phyloP scores from a whole-genome alignment of 1,140 invertebrate genomes.

The Diachasmimorpha longicaudata region DNA sequence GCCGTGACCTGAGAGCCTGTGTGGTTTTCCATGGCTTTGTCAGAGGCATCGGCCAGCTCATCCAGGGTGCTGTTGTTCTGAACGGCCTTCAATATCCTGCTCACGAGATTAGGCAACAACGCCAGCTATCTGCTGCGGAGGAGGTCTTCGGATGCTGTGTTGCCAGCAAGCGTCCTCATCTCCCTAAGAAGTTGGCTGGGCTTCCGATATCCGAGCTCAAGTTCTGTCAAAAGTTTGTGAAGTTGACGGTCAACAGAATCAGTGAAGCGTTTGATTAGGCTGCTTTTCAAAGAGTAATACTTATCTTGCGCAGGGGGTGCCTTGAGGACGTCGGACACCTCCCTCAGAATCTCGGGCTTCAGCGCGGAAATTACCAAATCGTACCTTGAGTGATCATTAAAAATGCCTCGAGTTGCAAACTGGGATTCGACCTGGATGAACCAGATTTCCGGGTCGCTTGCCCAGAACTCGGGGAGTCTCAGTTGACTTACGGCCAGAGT shows the following conservation, averaged over 20 bases:
- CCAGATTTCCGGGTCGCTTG: too few species aligned
- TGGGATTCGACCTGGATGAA: too few species aligned
- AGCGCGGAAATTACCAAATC: too few species aligned
- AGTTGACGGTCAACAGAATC: conserved; percentile 35
- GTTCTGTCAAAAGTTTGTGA: conserved; percentile 37
- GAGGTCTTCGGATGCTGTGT: too few species aligned
- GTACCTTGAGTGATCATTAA: too few species aligned
- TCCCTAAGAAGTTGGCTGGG: conserved; percentile 39
- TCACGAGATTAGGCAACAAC: too few species aligned
- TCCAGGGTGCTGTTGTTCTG: background rate
- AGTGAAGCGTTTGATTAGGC: conserved; percentile 32
- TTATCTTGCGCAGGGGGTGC: conserved; percentile 22
- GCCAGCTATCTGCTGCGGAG: too few species aligned
- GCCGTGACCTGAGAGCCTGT: too few species aligned
- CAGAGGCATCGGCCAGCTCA: conserved; percentile 14
- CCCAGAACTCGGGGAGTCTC: too few species aligned
- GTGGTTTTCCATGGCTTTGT: conserved; percentile 13
- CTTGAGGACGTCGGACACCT: conserved; percentile 16
- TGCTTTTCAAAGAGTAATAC: conserved; percentile 26
- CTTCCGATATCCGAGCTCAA: conserved; percentile 40
- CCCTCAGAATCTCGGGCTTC: background rate
- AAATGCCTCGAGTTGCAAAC: too few species aligned
- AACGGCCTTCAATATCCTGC: background rate
- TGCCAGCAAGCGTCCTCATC: conserved; percentile 30
- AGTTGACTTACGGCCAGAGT: too few species aligned